Evolutionary conservation across 2,888 invertebrate species (phyloP), one percentile per base, ranked within the genome.

Genomic region (Zootermopsis nevadensis): DNA sequence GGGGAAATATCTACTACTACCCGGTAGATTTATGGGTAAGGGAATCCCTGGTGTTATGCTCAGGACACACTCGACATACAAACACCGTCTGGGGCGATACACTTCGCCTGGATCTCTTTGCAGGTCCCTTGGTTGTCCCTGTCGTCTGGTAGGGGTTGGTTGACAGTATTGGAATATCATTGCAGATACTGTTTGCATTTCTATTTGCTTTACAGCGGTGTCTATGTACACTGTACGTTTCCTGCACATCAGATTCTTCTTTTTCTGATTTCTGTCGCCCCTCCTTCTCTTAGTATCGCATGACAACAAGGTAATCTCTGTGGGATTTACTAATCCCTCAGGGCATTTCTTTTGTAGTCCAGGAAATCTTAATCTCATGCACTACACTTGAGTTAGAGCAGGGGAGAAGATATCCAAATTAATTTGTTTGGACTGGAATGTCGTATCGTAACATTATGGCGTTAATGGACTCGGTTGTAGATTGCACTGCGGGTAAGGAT

Each of bases 261-360:
- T 55, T 27, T 69, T 69, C 33, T 69, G 31, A 12, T 19, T 33
- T 19, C 33, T 72, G 1, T 74, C 30, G 31, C 55, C 38, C 72
- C 74, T 27, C 72, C 48, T 82, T 82, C 82, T 76, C 55, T 82
- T 53, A 60, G 72, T 82, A 72, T 82, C 82, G 77, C 82, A 77
- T 82, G 77, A 82, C 77, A 82, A 60, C 77, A 35, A n/a, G 1
- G 77, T 82, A 82, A 82, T 82, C 82, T 77, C 77, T 35, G 35
- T 38, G 77, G 82, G 82, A 82, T 74, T 77, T 60, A 74, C 82
- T 82, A 77, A 82, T 77, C 77, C 82, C 82, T 33, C 24, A 24
- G 35, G 82, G 76, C 82, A 60, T 38, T 35, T 55, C 82, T 77
- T 82, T 82, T 82, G 82, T 82, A 66, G 77, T 82, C 82, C 55